Evolutionary conservation across 2,113 vertebrate genomes (phyloP), one percentile per base, ranked within the genome.

Genomic region (Channa argus): DNA sequence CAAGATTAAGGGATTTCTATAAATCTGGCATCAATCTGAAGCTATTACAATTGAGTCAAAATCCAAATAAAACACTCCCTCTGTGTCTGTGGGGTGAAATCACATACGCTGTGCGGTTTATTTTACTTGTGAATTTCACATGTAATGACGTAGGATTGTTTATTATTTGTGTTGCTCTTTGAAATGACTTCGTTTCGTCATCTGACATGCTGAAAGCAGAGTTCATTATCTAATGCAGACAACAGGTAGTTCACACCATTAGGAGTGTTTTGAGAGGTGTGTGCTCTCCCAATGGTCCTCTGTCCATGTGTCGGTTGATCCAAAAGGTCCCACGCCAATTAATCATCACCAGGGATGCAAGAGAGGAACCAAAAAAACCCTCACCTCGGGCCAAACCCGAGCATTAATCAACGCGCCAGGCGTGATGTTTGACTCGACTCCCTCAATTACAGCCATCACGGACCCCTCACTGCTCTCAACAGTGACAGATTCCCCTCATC

Each of bases 341-440:
- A 91, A 91, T 92, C 91, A 89, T 83, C 79, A 66, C 73, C 51
- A 63, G 71, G 77, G 86, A 90, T 84, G 83, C 88, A 77, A 84
- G 83, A 89, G 73, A 83, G 74, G 88, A 91, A 88, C 80, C 86
- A 88, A 89, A 93, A 88, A 89, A 93, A 78, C 79, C 82, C 60
- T 82, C 24, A 72, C 89, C 83, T 80, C 71, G 39, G 79, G 89
- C 83, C 78, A 76, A 80, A 76, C 80, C 83, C 81, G 80, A 71
- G 82, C 82, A 75, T 89, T 90, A 89, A 88, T 91, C 91, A 88
- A 86, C 86, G 80, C 63, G 41, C 76, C 62, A 69, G 85, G 87
- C 75, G 87, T 82, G 85, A 91, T 79, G 89, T 90, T 88, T 87
- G 86, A 88, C 86, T 86, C 67, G 81, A 86, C 88, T 83, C 82